phyloP scores from a whole-genome alignment of 2,113 vertebrate species.

The Amphiprion percula region DNA sequence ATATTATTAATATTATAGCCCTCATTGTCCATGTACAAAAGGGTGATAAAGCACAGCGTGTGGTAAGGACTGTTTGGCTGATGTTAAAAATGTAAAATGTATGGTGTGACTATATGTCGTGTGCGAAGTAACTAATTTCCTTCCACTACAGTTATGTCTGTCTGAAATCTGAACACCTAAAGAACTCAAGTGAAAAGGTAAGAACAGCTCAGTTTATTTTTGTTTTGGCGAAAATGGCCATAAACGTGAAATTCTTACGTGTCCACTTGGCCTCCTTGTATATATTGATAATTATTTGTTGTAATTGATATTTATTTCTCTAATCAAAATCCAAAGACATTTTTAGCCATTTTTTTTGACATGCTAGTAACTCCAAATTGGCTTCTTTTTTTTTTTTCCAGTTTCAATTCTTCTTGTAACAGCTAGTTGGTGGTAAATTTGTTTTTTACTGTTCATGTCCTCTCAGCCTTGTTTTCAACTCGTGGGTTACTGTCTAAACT shows the following conservation, averaged over 20 bases:
- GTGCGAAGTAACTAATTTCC: background rate
- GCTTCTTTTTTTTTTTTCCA: background rate
- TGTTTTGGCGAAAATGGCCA: background rate
- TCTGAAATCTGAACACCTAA: background rate
- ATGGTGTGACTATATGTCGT: background rate
- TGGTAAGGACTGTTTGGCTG: background rate
- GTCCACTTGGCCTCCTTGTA: background rate
- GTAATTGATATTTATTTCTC: conserved; percentile 59
- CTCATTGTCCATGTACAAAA: conserved; percentile 8
- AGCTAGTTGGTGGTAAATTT: background rate
- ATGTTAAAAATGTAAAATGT: conserved; percentile 3
- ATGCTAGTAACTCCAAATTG: background rate
- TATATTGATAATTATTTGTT: conserved; percentile 24
- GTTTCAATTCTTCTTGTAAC: background rate
- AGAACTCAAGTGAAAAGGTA: background rate
- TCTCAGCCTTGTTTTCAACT: background rate
- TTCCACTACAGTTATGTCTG: background rate
- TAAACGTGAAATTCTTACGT: background rate
- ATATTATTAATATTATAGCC: background rate
- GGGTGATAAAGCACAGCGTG: conserved; percentile 9
- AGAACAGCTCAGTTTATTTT: background rate
- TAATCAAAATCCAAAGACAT: conserved; percentile 48
- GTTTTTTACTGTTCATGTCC: background rate
- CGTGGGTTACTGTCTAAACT: background rate
- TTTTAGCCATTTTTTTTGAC: conserved; percentile 1